phyloP scores from a whole-genome alignment of 2,888 invertebrate genomes.

The Plebejus argus region DNA sequence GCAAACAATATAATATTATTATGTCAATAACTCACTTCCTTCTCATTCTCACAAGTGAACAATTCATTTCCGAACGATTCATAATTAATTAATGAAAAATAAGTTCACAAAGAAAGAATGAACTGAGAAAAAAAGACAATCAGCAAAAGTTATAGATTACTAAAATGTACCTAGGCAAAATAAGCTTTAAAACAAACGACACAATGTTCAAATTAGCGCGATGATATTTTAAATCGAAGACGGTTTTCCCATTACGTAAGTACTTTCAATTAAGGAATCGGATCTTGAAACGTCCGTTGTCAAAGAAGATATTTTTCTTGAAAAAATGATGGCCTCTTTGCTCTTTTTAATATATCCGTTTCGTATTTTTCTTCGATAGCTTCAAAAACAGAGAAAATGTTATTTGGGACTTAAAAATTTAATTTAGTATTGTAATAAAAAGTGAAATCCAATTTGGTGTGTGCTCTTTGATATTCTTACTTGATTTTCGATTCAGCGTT shows the following conservation, averaged over 20 bases:
- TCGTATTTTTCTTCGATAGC: constrained; percentile 10
- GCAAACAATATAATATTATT: too few relatives aligned
- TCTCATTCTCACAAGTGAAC: not conserved
- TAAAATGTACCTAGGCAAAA: constrained; percentile 1
- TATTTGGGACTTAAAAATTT: constrained; percentile 13
- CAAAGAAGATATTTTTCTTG: constrained; percentile 29
- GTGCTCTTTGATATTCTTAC: not conserved
- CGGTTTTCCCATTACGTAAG: constrained; percentile 34
- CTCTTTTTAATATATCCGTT: constrained; percentile 5
- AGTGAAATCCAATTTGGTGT: not conserved
- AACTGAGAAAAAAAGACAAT: constrained; percentile 4
- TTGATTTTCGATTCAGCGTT: not conserved
- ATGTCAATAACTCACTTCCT: too few relatives aligned
- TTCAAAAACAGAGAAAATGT: not conserved
- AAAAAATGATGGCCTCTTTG: not conserved
- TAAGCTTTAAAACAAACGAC: not conserved
- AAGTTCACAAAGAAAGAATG: not conserved
- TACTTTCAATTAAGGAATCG: constrained; percentile 34
- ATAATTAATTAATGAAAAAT: constrained; percentile 14
- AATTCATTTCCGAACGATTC: not conserved
- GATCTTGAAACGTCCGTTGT: constrained; percentile 28
- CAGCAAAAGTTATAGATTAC: constrained; percentile 16
- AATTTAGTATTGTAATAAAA: not conserved
- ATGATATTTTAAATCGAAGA: constrained; percentile 10
- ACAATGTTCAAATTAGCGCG: constrained; percentile 27